Base-by-base conservation (phyloP, 1,140 invertebrate species). In the Drosophila pachea region DNA sequence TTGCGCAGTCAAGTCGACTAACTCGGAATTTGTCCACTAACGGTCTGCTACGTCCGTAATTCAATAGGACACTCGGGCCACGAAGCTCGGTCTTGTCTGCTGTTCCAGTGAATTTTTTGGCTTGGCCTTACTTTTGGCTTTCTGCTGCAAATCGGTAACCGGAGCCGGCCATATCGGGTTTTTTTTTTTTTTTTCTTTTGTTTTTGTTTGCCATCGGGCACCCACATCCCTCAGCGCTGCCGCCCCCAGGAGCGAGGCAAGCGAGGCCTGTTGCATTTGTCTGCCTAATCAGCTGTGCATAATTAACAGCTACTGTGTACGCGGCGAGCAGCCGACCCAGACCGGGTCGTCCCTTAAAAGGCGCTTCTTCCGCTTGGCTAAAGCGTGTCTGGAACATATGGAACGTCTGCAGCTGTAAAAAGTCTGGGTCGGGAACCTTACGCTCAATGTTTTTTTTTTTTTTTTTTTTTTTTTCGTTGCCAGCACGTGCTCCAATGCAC, bases 321-420 rank as follows among this genome's bases (percentile, higher is more conserved):
- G 79, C 79, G 64, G 50, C 62, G 59, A 56, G 45, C 64, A 60
- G 45, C 33, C 40, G 40, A 47, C 14, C 22, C 45, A 43, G 65
- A 42, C 54, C 45, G 50, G 36, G 40, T 45, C 36, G 47, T 7
- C 9, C 38, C 35, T 62, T 43, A 53, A 33, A n/a, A 31, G 38
- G 40, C 36, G 42, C 59, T 75, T 74, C 81, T 86, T 86, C 81
- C 82, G 81, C 81, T 86, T 86, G 81, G 82, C 74, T 86, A 81
- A 86, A 81, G 81, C 82, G 79, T 84, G 79, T 84, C 81, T 79
- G 68, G 56, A 81, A 86, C 81, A 86, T 86, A 86, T 86, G 81
- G 79, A 14, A 14, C 40, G 40, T 43, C 40, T 43, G 40, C 40
- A 43, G 40, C 40, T 43, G 40, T 43, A 43, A 43, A 43, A 43